Conservation (phyloP, 2,797 vertebrate genomes). For the Dallia pectoralis region DNA sequence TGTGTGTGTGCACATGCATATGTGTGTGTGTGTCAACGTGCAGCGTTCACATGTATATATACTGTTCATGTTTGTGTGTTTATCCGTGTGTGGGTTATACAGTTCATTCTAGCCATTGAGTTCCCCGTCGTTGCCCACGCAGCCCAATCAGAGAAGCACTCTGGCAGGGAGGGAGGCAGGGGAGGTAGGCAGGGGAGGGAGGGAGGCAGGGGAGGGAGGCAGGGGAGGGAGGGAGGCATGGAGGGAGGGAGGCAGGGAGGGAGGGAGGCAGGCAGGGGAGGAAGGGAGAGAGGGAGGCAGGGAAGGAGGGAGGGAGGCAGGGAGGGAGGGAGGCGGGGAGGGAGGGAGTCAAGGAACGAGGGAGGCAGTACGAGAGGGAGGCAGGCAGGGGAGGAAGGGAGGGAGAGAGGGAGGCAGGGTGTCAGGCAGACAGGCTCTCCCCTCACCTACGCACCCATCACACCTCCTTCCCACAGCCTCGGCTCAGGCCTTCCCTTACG, state of each 20-base stretch:
- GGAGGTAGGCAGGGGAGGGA: no score
- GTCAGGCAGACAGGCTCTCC: conserved; percentile 57
- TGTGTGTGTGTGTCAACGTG: conserved; percentile 17
- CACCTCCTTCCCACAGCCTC: conserved; percentile 39
- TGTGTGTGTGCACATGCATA: conserved; percentile 14
- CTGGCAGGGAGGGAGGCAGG: conserved; percentile 14
- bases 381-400: no score
- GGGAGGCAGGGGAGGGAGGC: no score
- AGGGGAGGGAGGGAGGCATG: no score
- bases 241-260: no score
- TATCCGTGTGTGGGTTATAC: conserved; percentile 33
- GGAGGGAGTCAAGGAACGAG: no score
- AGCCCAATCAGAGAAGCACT: conserved; percentile 54
- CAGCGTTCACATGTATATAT: conserved; percentile 23
- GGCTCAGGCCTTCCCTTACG: conserved; percentile 40
- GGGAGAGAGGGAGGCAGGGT: background rate
- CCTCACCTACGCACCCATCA: conserved; percentile 64
- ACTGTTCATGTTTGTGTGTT: background rate
- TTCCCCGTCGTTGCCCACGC: conserved; percentile 62
- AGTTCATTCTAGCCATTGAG: conserved; percentile 46
- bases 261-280: no score
- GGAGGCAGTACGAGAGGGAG: no score
- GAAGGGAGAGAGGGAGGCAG: no score
- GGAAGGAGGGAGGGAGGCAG: no score
- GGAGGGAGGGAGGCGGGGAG: no score